phyloP scores from a whole-genome alignment of 2,888 invertebrate species.

The Acanthosepion esculentum region DNA sequence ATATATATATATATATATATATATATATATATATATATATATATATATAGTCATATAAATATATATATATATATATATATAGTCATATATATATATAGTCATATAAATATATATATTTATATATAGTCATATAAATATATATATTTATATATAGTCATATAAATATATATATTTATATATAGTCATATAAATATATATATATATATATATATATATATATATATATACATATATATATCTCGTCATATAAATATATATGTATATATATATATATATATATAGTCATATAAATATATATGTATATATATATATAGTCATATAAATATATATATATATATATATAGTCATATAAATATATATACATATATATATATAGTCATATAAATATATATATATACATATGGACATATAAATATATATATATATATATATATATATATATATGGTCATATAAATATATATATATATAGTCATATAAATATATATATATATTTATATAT shows the following conservation, averaged over 20 bases:
- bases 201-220: neutral
- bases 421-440: neutral
- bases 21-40: neutral
- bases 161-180: no score
- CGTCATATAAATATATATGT: no score
- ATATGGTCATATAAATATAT: no score
- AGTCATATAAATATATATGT: neutral
- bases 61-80: neutral
- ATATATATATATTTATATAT: constrained; percentile 33
- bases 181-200: neutral
- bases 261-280: neutral
- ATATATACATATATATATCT: neutral
- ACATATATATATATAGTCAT: neutral
- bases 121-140: neutral
- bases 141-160: no score
- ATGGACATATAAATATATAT: no score
- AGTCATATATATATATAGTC: no score
- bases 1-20: constrained; percentile 25
- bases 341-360: neutral
- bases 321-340: constrained; percentile 1
- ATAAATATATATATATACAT: neutral
- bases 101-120: no score
- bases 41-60: no score
- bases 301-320: no score
- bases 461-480: neutral